phyloP scores from a whole-genome alignment of 92 coral and sea anemone genomes.

The Hydrozoanthus gracilis region DNA sequence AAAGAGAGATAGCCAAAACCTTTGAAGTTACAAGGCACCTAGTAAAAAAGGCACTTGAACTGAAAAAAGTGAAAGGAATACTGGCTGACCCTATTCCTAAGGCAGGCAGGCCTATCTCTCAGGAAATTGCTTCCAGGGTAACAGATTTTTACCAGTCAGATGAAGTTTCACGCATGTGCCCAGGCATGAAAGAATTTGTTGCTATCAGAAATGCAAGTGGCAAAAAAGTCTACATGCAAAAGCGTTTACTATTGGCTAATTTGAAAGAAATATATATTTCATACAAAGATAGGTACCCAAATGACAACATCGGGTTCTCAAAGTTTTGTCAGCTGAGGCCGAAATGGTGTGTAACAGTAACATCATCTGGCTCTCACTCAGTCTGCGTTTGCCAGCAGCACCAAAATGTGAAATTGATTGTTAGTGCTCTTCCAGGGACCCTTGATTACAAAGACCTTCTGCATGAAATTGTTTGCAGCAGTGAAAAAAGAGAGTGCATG shows the following conservation, averaged over 20 bases:
- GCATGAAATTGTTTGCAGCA: conserved; percentile 25
- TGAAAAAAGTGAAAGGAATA: conserved; percentile 15
- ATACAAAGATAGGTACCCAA: conserved; percentile 23
- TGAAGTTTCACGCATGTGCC: conserved; percentile 22
- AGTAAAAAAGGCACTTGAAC: conserved; percentile 18
- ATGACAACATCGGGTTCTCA: conserved; percentile 28
- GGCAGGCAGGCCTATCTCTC: conserved; percentile 7
- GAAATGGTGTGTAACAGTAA: conserved; percentile 38
- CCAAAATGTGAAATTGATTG: conserved; percentile 30
- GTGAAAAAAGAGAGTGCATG: conserved; percentile 36
- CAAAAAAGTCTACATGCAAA: conserved; percentile 13
- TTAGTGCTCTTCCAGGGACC: conserved; percentile 12
- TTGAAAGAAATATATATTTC: conserved; percentile 28
- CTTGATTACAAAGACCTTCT: conserved; percentile 41
- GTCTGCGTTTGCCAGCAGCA: conserved; percentile 26
- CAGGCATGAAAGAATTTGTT: conserved; percentile 30
- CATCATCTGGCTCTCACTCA: conserved; percentile 22
- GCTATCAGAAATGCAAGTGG: conserved; percentile 16
- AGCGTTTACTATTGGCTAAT: conserved; percentile 25
- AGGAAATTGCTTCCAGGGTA: not conserved
- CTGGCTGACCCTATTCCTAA: conserved; percentile 12
- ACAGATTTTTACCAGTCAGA: not conserved
- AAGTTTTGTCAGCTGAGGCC: conserved; percentile 44
- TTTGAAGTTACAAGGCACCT: conserved; percentile 14
- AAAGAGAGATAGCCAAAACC: conserved; percentile 3